Evolutionary conservation across 2,113 vertebrate species (phyloP).

Genomic region (Etheostoma cragini): DNA sequence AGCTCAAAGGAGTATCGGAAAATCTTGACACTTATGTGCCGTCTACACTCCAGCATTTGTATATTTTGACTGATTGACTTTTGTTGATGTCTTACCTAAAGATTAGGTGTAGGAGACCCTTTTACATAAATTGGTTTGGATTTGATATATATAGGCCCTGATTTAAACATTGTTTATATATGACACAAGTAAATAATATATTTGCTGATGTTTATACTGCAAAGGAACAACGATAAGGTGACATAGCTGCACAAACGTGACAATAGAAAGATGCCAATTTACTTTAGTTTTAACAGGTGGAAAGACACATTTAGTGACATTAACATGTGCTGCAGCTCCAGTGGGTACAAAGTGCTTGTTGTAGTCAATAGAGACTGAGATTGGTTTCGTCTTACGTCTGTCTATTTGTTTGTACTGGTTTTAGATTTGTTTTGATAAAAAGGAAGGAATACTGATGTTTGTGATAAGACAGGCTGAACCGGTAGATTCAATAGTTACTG

Average conservation of each 20-base stretch:
- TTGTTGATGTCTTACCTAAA: neutral
- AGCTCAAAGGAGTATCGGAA: neutral
- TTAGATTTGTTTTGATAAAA: neutral
- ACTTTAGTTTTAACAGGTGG: neutral
- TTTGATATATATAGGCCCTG: neutral
- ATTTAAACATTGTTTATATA: neutral
- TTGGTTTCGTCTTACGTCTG: neutral
- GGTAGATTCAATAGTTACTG: neutral
- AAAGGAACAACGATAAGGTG: neutral
- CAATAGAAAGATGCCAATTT: neutral
- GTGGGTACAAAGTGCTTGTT: neutral
- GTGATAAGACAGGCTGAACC: neutral
- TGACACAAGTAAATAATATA: neutral
- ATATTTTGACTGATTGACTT: neutral
- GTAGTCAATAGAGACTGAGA: neutral
- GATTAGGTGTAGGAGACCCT: neutral
- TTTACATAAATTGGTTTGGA: neutral
- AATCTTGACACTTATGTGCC: neutral
- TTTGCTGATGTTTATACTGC: neutral
- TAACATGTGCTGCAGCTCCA: neutral
- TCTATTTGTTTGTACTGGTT: neutral
- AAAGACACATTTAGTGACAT: neutral
- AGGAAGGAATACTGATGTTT: neutral
- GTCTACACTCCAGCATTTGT: neutral
- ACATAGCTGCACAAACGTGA: neutral